Conservation (phyloP, 2,888 invertebrate genomes). For the Macrophya annulata region DNA sequence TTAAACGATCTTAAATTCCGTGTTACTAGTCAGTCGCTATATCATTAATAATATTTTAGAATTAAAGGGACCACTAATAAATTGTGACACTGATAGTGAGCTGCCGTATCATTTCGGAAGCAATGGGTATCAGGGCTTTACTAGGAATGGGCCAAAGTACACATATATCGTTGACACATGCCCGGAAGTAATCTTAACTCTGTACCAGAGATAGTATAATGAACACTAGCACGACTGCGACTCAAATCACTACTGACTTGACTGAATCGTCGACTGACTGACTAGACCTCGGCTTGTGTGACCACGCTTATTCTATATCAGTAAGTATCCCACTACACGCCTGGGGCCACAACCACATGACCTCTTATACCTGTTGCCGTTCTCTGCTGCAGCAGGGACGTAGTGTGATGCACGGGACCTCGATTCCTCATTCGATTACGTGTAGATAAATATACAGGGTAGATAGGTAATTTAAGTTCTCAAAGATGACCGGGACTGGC, state of each 20-base stretch:
- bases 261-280: slow-evolving; percentile 42
- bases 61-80: neutral
- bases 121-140: neutral
- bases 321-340: slow-evolving; percentile 38
- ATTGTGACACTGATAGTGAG: neutral
- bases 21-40: neutral
- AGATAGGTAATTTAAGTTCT: neutral
- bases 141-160: neutral
- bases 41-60: neutral
- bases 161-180: neutral
- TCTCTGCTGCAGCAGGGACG: slow-evolving; percentile 49
- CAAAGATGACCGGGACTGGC: neutral
- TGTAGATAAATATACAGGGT: neutral
- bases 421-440: neutral
- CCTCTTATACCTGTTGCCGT: slow-evolving; percentile 50
- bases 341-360: slow-evolving; percentile 27
- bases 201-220: slow-evolving; percentile 30
- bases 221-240: slow-evolving; percentile 25
- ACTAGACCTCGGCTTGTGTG: slow-evolving; percentile 43
- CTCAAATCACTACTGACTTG: slow-evolving; percentile 36
- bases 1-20: neutral
- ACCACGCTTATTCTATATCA: slow-evolving; percentile 41
- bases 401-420: slow-evolving; percentile 30
- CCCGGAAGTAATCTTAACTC: slow-evolving; percentile 26
- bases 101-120: neutral